Base-by-base conservation (phyloP, 2,888 invertebrate genomes). In the Drosophila meridionalis region DNA sequence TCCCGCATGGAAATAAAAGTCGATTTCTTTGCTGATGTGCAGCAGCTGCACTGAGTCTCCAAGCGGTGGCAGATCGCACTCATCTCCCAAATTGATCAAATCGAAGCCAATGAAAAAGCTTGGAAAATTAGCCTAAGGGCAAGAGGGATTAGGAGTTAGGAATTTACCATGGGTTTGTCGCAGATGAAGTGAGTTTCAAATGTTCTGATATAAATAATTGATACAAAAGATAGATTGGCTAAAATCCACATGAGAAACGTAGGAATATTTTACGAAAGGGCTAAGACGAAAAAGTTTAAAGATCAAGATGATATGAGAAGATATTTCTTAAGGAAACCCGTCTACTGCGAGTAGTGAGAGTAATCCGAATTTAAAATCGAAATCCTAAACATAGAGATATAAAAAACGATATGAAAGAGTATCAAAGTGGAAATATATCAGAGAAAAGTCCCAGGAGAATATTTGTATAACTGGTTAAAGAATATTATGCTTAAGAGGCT, bases 1-100 rank as follows among this genome's bases (percentile, higher is more conserved):
- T 0, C 96, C 97, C 0, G 96, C 96, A 88, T 97, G 97, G 85
- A 97, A 96, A 90, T 95, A 97, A 81, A 95, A 96, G 60, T 95
- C 93, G 0, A 96, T 92, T 40, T 90, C 70, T 1, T 93, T 90
- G 1, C 93, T 92, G 0, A 94, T 88, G 9, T 92, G 91, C 32
- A 94, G 75, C 32, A 97, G 90, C 71, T 94, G 93, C 0, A 95
- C 92, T 64, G 95, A 95, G 20, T 94, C 93, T 26, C 94, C 89
- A 5, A 97, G 90, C 0, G 95, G 94, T 47, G 93, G 92, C 0
- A 96, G 96, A 32, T 93, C 92, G 83, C 97, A 96, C 91, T 97
- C 97, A 82, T 96, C 95, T 0, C 78, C 83, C 38, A 73, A 71
- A 26, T 96, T 96, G 0, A 96, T 95, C 59, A 97, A 93, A 92